phyloP scores from a whole-genome alignment of 2,888 invertebrate genomes.

The Electrophaes corylata region DNA sequence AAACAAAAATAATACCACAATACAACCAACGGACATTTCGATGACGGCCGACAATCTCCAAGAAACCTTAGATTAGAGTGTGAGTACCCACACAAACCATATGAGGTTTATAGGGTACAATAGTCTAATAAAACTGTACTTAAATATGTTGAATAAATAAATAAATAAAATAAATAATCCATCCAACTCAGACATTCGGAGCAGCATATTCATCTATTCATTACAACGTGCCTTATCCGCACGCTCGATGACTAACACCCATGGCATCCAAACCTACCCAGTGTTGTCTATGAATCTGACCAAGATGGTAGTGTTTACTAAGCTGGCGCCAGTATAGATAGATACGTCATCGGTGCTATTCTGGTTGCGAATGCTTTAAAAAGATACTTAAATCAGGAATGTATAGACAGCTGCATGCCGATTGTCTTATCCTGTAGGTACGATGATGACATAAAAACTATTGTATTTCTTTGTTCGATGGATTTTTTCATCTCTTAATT shows the following conservation, averaged over 20 bases:
- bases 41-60: slow-evolving; percentile 1
- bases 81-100: too few relatives aligned
- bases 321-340: slow-evolving; percentile 57
- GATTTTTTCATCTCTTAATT: too few relatives aligned
- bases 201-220: slow-evolving; percentile 29
- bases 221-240: slow-evolving; percentile 56
- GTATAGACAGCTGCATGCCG: slow-evolving; percentile 20
- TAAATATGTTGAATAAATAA: too few relatives aligned
- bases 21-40: not conserved
- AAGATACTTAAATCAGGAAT: slow-evolving; percentile 29
- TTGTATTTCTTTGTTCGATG: slow-evolving; percentile 19
- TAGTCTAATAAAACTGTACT: too few relatives aligned
- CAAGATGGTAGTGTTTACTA: slow-evolving; percentile 43
- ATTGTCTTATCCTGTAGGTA: slow-evolving; percentile 24
- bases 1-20: not conserved
- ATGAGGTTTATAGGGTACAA: too few relatives aligned
- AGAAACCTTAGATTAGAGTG: not conserved
- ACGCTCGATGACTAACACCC: slow-evolving; percentile 55
- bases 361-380: slow-evolving; percentile 34
- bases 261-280: slow-evolving; percentile 51
- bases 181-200: slow-evolving; percentile 33
- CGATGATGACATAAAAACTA: slow-evolving; percentile 13
- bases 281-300: slow-evolving; percentile 47
- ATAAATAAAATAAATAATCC: too few relatives aligned
- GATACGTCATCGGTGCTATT: slow-evolving; percentile 40